Conservation (phyloP, 1,140 invertebrate species). For the Drosophila auraria region DNA sequence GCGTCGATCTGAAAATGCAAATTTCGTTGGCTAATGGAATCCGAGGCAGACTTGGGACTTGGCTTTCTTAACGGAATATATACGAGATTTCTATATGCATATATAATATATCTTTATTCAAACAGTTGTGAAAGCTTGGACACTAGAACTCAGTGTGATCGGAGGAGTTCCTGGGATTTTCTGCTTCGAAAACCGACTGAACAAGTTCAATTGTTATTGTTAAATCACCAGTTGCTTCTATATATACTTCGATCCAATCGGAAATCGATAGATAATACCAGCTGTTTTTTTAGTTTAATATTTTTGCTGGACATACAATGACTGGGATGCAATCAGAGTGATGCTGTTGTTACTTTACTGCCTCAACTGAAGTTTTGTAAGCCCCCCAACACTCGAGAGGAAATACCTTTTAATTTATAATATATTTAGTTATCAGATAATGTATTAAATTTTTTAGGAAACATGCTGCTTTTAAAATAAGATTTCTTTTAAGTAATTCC, state of each 20-base stretch:
- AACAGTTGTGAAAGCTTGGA: background rate
- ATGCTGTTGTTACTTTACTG: conserved; percentile 1
- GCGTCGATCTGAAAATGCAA: conserved; percentile 29
- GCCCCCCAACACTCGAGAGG: background rate
- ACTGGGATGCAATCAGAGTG: conserved; percentile 7
- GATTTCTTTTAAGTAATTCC: no score
- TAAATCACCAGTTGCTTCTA: background rate
- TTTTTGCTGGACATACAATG: conserved; percentile 18
- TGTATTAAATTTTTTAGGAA: no score
- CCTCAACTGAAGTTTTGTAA: conserved; percentile 19
- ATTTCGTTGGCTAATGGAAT: conserved; percentile 25
- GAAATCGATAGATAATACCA: background rate
- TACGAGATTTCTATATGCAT: background rate
- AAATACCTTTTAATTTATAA: background rate
- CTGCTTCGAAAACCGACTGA: conserved; percentile 5
- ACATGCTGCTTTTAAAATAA: no score
- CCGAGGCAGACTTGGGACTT: background rate
- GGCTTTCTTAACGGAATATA: background rate
- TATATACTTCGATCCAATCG: conserved; percentile 14
- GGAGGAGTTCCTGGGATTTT: background rate
- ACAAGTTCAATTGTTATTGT: conserved; percentile 22
- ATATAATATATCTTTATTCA: conserved; percentile 25
- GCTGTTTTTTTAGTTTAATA: conserved; percentile 14
- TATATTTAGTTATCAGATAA: no score
- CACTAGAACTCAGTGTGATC: background rate